Evolutionary conservation across 1,140 invertebrate genomes (phyloP).

Genomic region (Drosophila arizonae): DNA sequence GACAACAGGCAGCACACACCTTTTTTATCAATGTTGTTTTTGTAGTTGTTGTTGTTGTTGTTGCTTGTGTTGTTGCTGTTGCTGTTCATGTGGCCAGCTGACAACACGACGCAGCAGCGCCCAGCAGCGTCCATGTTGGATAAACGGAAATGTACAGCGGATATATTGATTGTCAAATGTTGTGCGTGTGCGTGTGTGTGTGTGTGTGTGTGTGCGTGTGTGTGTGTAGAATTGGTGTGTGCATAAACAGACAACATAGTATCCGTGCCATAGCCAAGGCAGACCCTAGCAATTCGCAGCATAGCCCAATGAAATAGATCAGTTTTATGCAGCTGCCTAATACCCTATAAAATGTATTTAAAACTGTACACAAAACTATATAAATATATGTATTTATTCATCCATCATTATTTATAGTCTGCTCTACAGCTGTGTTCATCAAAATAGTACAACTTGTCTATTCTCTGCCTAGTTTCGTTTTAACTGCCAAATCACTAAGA

Average conservation of each 20-base stretch:
- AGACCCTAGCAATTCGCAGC: background rate
- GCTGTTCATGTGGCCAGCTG: slow-evolving; percentile 42
- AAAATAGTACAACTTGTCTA: too few relatives aligned
- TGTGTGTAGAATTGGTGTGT: slow-evolving; percentile 6
- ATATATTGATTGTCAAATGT: slow-evolving; percentile 75
- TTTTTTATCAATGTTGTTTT: slow-evolving; percentile 41
- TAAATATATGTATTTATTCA: too few relatives aligned
- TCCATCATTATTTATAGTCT: too few relatives aligned
- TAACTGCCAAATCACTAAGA: too few relatives aligned
- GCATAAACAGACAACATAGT: slow-evolving; percentile 23
- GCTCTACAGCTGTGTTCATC: too few relatives aligned
- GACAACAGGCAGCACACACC: slow-evolving; percentile 53
- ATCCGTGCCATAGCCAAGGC: background rate
- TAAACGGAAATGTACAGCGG: slow-evolving; percentile 77
- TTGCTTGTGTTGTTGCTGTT: slow-evolving; percentile 18
- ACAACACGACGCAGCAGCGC: slow-evolving; percentile 30
- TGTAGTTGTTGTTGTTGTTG: slow-evolving; percentile 14
- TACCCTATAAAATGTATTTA: background rate
- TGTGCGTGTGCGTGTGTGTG: slow-evolving; percentile 16
- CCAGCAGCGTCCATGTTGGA: slow-evolving; percentile 20
- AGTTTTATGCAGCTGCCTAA: background rate
- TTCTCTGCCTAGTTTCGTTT: too few relatives aligned
- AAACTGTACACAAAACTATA: background rate
- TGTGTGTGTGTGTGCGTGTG: slow-evolving; percentile 17
- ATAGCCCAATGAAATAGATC: background rate